A percentile compares a stretch with the other conserved stretches of the same genome.
These are phyloP conservation scores for Callosobruchus maculatus DNA, from an alignment of 2,888 invertebrate species.

Conservation along the genomic window DNA sequence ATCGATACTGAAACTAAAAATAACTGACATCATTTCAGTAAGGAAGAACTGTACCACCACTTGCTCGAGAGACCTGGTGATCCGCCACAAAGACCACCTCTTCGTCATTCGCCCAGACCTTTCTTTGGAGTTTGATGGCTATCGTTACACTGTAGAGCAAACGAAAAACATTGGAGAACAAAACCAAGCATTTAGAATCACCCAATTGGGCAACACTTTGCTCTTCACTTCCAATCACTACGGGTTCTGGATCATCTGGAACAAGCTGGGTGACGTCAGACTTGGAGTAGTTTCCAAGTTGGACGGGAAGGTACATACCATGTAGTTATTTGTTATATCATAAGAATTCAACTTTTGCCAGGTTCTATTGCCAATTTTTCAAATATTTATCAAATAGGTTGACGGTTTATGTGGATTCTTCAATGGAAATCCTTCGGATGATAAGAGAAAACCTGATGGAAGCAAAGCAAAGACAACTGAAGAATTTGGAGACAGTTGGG, in stretches of 20 bases:
- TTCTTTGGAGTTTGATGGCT: conserved; percentile 66
- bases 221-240: conserved; percentile 66
- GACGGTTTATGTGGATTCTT: conserved; percentile 80
- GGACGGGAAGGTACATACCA: conserved; percentile 43
- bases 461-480: conserved; percentile 57
- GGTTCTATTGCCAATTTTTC: too few species aligned
- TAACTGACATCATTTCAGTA: too few species aligned
- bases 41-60: conserved; percentile 60
- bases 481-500: conserved; percentile 78
- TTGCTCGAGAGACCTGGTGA: conserved; percentile 63
- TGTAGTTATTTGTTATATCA: too few species aligned
- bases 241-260: conserved; percentile 72
- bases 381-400: conserved; percentile 42
- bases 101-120: conserved; percentile 61
- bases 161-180: conserved; percentile 59
- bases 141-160: conserved; percentile 59
- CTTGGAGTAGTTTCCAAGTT: conserved; percentile 66
- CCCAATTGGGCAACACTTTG: conserved; percentile 65
- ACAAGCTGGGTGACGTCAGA: conserved; percentile 58
- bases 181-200: conserved; percentile 63
- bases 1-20: too few species aligned
- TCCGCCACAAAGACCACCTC: conserved; percentile 59
- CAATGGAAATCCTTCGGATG: conserved; percentile 64
- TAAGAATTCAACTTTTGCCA: too few species aligned
- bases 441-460: conserved; percentile 70